Evolutionary conservation across 2,888 invertebrate species (phyloP).

Genomic region (Pantelozetes paolii): DNA sequence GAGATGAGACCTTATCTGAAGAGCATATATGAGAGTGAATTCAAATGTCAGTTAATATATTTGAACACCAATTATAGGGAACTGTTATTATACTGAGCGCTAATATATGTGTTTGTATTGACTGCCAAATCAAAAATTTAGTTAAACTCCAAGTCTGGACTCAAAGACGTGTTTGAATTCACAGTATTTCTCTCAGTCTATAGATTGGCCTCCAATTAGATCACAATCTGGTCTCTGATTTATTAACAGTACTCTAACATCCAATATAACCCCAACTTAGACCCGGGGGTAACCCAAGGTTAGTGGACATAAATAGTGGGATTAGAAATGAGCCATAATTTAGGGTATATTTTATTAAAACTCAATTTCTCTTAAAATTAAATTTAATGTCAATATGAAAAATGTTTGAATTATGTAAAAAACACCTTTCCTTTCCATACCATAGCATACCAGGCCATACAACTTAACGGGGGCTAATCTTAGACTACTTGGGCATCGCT

Average conservation of each 20-base stretch:
- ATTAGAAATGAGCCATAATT: too few relatives aligned
- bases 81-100: neutral
- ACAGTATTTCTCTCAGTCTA: neutral
- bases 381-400: too few relatives aligned
- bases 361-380: too few relatives aligned
- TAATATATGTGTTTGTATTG: conserved; percentile 16
- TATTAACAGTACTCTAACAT: neutral
- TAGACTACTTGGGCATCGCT: too few relatives aligned
- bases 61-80: neutral
- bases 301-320: too few relatives aligned
- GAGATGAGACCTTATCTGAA: neutral
- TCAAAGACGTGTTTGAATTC: neutral
- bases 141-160: neutral
- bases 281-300: neutral
- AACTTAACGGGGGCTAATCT: too few relatives aligned
- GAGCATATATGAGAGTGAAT: neutral
- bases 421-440: too few relatives aligned
- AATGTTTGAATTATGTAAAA: too few relatives aligned
- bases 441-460: neutral
- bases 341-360: too few relatives aligned
- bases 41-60: conserved; percentile 20
- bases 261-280: neutral
- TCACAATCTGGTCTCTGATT: neutral
- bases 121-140: neutral
- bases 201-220: neutral